A percentile compares a stretch with the other conserved stretches of the same genome.
These are phyloP conservation scores for Phymanthus crucifer DNA, from an alignment of 92 coral and sea anemone species.

Conservation along the genomic window DNA sequence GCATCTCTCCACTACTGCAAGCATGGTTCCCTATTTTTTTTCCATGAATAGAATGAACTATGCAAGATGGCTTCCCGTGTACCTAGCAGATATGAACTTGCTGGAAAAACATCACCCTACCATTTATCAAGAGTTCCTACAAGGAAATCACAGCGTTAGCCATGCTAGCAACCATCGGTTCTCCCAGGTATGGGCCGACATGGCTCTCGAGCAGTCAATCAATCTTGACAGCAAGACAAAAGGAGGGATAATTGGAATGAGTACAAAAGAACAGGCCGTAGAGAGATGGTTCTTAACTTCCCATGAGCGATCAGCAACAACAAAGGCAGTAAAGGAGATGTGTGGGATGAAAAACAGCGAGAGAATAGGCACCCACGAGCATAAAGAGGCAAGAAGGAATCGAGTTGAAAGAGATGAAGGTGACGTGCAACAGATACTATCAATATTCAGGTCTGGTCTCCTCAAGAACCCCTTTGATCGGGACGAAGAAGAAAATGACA, in stretches of 20 bases:
- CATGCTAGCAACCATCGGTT: no score
- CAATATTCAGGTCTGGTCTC: no score
- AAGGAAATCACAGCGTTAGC: no score
- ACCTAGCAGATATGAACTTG: slow-evolving; percentile 46
- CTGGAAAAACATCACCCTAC: slow-evolving; percentile 26
- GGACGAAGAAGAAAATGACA: no score
- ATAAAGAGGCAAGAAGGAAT: no score
- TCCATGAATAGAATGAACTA: slow-evolving; percentile 46
- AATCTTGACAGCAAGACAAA: slow-evolving; percentile 20
- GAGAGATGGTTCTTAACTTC: slow-evolving; percentile 43
- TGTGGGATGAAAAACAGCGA: slow-evolving; percentile 46
- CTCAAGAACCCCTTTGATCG: no score
- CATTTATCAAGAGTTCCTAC: slow-evolving; percentile 11
- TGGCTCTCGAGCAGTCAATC: slow-evolving; percentile 10
- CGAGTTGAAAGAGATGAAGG: no score
- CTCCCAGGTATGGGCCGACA: slow-evolving; percentile 29
- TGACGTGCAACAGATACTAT: no score
- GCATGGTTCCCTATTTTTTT: slow-evolving; percentile 58
- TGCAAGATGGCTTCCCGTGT: slow-evolving; percentile 48
- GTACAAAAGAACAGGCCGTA: slow-evolving; percentile 29
- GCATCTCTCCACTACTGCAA: slow-evolving; percentile 54
- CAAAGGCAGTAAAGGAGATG: slow-evolving; percentile 57
- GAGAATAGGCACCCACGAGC: no score
- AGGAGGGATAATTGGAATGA: slow-evolving; percentile 25
- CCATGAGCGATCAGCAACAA: slow-evolving; percentile 51